Base-by-base conservation (phyloP, 2,113 vertebrate genomes). In the Rhineura floridana region DNA sequence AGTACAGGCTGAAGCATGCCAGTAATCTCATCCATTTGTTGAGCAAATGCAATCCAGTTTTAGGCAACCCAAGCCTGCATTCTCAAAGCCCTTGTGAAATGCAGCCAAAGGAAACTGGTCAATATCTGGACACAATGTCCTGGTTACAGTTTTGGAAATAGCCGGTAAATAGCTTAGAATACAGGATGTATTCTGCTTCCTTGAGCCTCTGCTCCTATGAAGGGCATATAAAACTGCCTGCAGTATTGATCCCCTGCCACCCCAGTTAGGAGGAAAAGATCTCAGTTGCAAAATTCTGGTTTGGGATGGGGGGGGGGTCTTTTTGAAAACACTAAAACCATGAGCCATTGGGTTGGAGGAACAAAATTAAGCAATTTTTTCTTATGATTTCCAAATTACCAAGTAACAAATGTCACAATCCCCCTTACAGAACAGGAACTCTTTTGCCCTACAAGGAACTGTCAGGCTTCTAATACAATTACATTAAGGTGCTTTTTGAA, bases 401-500 rank as follows among this genome's bases (percentile, higher is more conserved):
- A 87, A 90, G 93, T 97, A 97, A 98, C 95, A 97, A 98, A 97
- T 97, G 95, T 96, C 96, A 95, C 97, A 94, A 96, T 97, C 97
- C 97, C 95, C 96, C 93, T 94, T 90, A 83, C 77, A 73, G 94
- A 78, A 48, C 95, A 95, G 90, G 89, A 95, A 96, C 94, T 94
- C 96, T 96, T 97, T 97, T 96, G 93, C 93, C 95, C 96, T 96
- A 96, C 96, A 96, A 96, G 94, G 95, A 96, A 96, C 96, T 97
- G 97, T 96, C 97, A 98, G 97, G 96, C 97, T 97, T 96, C 97
- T 98, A 98, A 98, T 97, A 96, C 97, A 96, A 97, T 96, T 96
- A 97, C 97, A 98, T 98, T 98, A 98, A 98, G 98, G 98, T 95
- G 96, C 97, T 98, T 98, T 97, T 97, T 96, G 91, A 95, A 93